These are phyloP conservation scores for Acanthococcus lagerstroemiae DNA, from an alignment of 2,888 invertebrate species.

Conservation along the genomic window DNA sequence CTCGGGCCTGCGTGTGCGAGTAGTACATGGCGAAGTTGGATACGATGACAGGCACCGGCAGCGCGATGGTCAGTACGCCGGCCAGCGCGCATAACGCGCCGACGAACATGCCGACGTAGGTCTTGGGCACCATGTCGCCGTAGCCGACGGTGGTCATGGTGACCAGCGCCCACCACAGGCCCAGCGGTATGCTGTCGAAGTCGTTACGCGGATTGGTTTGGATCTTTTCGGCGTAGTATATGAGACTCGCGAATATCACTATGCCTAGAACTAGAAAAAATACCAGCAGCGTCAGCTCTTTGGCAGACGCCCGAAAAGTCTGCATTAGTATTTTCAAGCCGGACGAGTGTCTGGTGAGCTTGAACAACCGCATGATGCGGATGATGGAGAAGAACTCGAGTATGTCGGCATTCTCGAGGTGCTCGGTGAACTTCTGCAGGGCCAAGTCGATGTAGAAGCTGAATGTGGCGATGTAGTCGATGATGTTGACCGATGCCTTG, in stretches of 20 bases:
- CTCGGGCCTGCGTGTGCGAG: constrained; percentile 87
- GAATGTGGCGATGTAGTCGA: constrained; percentile 97
- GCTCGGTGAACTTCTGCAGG: constrained; percentile 76
- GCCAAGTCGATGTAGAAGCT: constrained; percentile 93
- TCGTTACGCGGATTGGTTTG: constrained; percentile 92
- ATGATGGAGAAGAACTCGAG: constrained; percentile 97
- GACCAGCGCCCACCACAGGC: constrained; percentile 97
- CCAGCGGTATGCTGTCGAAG: constrained; percentile 95
- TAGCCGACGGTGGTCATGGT: constrained; percentile 99
- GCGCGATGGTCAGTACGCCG: constrained; percentile 95
- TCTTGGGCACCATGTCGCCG: constrained; percentile 97
- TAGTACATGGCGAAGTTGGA: constrained; percentile 98
- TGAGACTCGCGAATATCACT: constrained; percentile 94
- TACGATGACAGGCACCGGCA: constrained; percentile 98
- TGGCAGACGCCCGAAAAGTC: constrained; percentile 92
- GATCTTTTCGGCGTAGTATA: constrained; percentile 91
- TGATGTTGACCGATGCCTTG: constrained; percentile 93
- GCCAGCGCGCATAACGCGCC: constrained; percentile 97
- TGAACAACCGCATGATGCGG: constrained; percentile 93
- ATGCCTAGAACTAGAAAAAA: constrained; percentile 97
- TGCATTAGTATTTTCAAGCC: constrained; percentile 97
- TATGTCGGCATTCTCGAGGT: constrained; percentile 88
- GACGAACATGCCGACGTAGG: constrained; percentile 97
- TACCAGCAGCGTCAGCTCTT: constrained; percentile 88
- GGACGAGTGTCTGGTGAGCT: constrained; percentile 91